Evolutionary conservation across 1,140 invertebrate genomes (phyloP), one percentile per base, ranked within the genome.

Genomic region (Drosophila jambulina): DNA sequence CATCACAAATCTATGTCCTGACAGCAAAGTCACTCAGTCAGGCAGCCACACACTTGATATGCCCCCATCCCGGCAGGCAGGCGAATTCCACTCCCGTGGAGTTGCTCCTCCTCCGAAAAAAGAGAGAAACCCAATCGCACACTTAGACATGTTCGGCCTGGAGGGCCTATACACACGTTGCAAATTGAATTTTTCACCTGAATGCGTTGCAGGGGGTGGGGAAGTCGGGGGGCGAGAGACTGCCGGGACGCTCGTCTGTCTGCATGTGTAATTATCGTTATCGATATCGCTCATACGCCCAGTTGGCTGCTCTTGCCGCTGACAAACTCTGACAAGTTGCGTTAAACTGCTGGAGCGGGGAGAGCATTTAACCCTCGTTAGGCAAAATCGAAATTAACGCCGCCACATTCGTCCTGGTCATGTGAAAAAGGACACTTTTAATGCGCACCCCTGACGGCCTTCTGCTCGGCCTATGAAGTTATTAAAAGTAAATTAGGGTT

Each of bases 401-500:
- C 36, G 49, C 43, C 40, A 49, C 67, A 72, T 83, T 88, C 79
- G 80, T 88, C 65, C 81, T 59, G 54, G 75, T 38, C 75, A 84
- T 88, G 78, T 78, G 80, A 81, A 84, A 80, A 87, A 75, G 84
- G 83, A 88, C 84, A 88, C 83, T 87, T 83, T 84, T 75, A 88
- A 83, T 87, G 80, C 77, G 80, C 51, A 4, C 23, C 36, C 49
- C 56, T 8, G 25, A 13, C 42, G 21, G 49, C 36, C 68, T 69
- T 57, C 25, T 42, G 57, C 45, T 58, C 71, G 68, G 81, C 75
- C 85, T 90, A 90, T 90, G 86, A 90, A 90, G 85, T 90, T 90
- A 90, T 90, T 90, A 90, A 90, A 90, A 90, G 85, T 85, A 90
- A 90, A 90, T 90, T 90, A 90, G 85, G 85, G 86, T 90, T 90